Evolutionary conservation across 37 sponge, comb jelly and placozoan genomes (phyloP).

Genomic region (Cliona cf. orientalis): DNA sequence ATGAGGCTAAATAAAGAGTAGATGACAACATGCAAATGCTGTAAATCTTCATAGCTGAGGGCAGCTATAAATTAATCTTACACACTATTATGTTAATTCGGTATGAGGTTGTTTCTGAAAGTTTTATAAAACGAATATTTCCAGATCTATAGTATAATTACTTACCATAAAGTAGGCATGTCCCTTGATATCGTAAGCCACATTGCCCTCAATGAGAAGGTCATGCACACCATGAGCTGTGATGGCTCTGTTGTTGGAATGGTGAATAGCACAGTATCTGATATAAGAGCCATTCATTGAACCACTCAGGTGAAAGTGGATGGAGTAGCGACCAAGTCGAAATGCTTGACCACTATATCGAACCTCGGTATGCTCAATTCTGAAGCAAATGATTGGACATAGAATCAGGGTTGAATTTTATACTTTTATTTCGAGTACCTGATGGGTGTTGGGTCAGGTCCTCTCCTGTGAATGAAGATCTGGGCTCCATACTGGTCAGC

Average conservation of each 20-base stretch:
- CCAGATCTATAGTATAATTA: conserved; percentile 1
- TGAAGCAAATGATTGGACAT: conserved; percentile 1
- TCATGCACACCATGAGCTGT: conserved; percentile 90
- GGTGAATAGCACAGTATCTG: conserved; percentile 85
- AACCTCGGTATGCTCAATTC: conserved; percentile 83
- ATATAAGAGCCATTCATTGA: conserved; percentile 86
- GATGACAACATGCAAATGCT: no score
- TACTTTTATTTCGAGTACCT: conserved; percentile 34
- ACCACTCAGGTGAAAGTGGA: conserved; percentile 91
- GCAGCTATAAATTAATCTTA: no score
- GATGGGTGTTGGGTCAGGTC: conserved; percentile 76
- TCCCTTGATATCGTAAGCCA: conserved; percentile 92
- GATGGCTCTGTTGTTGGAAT: conserved; percentile 88
- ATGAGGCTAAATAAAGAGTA: no score
- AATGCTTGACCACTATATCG: conserved; percentile 86
- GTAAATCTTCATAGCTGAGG: no score
- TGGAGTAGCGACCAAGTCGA: conserved; percentile 90
- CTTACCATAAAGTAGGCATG: conserved; percentile 91
- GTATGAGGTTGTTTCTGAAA: no score
- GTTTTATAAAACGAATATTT: background rate
- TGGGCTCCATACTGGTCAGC: conserved; percentile 85
- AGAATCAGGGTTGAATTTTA: background rate
- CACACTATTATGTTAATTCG: no score
- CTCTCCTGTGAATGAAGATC: conserved; percentile 81
- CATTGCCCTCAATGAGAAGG: conserved; percentile 85